Conservation (phyloP, 2,797 vertebrate species). For the Potorous gilbertii region DNA sequence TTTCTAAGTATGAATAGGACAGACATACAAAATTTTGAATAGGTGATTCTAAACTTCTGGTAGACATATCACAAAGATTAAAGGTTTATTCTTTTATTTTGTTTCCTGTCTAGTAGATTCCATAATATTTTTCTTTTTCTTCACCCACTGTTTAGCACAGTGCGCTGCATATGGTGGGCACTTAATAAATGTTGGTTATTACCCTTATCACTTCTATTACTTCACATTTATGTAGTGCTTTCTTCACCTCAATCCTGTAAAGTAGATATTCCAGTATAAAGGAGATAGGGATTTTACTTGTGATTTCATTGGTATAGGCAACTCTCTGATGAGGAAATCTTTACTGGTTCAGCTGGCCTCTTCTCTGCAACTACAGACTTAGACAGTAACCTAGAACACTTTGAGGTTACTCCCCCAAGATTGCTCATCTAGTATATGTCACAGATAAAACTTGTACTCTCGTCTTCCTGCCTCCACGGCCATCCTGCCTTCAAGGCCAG, state of each 20-base stretch:
- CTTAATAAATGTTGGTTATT: background rate
- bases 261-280: background rate
- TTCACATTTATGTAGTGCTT: background rate
- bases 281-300: background rate
- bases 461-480: background rate
- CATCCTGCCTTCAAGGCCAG: background rate
- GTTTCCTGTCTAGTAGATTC: background rate
- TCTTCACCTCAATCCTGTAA: background rate
- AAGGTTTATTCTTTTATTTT: background rate
- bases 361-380: background rate
- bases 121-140: background rate
- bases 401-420: background rate
- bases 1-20: constrained; percentile 48
- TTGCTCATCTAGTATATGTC: background rate
- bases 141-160: background rate
- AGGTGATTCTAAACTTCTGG: constrained; percentile 52
- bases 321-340: background rate
- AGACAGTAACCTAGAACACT: background rate
- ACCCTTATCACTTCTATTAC: background rate
- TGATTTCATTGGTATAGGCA: background rate
- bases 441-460: background rate
- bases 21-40: constrained; percentile 3
- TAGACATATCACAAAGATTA: background rate
- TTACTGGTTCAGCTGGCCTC: background rate
- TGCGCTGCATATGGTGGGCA: background rate